A percentile compares a stretch with the other conserved stretches of the same genome.
These are phyloP conservation scores for Zosterops lateralis DNA, from an alignment of 2,113 vertebrate species.

Conservation along the genomic window DNA sequence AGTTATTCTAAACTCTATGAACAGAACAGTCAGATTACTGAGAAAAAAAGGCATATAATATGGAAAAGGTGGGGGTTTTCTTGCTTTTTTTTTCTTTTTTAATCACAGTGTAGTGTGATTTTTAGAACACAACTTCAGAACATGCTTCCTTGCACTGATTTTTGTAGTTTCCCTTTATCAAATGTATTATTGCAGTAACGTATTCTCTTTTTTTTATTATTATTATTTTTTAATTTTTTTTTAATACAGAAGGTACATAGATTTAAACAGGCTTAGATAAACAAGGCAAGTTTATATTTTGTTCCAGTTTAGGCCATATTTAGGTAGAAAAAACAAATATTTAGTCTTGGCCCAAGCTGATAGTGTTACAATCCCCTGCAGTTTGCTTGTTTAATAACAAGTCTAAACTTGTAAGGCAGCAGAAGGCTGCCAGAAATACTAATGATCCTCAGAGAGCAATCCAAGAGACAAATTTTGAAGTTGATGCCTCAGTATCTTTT, in stretches of 20 bases:
- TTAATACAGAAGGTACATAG: not conserved
- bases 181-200: not conserved
- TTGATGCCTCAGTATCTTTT: not conserved
- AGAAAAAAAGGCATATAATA: not conserved
- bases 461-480: not conserved
- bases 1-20: not conserved
- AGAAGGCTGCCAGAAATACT: not conserved
- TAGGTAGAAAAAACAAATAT: not conserved
- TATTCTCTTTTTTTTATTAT: not conserved
- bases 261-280: not conserved
- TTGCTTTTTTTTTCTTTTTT: fast-evolving
- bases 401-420: not conserved
- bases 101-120: not conserved
- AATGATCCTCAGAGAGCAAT: not conserved
- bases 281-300: not conserved
- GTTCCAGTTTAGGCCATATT: not conserved
- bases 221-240: not conserved
- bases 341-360: not conserved
- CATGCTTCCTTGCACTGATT: not conserved
- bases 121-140: not conserved
- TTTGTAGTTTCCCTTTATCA: not conserved
- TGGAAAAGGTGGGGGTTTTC: not conserved
- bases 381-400: not conserved
- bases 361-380: not conserved
- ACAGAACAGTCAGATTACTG: not conserved